phyloP scores from a whole-genome alignment of 1,140 invertebrate species.

The Lysiphlebus fabarum region DNA sequence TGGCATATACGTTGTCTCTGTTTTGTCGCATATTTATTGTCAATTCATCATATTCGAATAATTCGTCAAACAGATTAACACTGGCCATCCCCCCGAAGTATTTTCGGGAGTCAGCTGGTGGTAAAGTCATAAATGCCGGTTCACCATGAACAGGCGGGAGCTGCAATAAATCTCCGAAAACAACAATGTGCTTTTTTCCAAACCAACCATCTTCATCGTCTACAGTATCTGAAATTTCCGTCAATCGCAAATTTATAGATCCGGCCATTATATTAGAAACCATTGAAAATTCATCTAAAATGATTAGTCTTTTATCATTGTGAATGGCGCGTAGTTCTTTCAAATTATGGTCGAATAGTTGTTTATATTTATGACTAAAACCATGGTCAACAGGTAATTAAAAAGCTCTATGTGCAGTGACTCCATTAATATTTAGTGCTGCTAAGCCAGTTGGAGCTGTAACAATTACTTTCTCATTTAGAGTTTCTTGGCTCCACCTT shows the following conservation, averaged over 20 bases:
- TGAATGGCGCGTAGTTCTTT: too few relatives aligned
- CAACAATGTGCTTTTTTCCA: conserved; percentile 10
- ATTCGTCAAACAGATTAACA: too few relatives aligned
- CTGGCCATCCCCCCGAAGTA: too few relatives aligned
- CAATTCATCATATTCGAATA: too few relatives aligned
- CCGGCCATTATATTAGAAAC: too few relatives aligned
- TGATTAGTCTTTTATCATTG: too few relatives aligned
- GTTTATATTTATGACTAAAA: conserved; percentile 3
- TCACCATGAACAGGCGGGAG: conserved; percentile 5
- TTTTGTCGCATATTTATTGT: conserved; percentile 14
- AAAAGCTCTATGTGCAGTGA: conserved; percentile 8
- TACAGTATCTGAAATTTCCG: too few relatives aligned
- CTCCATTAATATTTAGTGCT: conserved; percentile 12
- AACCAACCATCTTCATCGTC: conserved; percentile 9
- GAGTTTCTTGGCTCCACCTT: not conserved
- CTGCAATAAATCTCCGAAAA: conserved; percentile 14
- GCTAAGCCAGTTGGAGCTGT: conserved; percentile 14
- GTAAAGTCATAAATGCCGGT: conserved; percentile 2
- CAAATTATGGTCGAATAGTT: too few relatives aligned
- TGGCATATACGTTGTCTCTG: not conserved
- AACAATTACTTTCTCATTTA: conserved; percentile 6
- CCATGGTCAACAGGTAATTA: conserved; percentile 14
- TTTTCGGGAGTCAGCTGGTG: too few relatives aligned
- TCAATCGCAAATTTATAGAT: too few relatives aligned
- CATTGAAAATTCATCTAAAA: too few relatives aligned